Base-by-base conservation (phyloP, 2,797 vertebrate species). In the Sphenopsis melanotis region DNA sequence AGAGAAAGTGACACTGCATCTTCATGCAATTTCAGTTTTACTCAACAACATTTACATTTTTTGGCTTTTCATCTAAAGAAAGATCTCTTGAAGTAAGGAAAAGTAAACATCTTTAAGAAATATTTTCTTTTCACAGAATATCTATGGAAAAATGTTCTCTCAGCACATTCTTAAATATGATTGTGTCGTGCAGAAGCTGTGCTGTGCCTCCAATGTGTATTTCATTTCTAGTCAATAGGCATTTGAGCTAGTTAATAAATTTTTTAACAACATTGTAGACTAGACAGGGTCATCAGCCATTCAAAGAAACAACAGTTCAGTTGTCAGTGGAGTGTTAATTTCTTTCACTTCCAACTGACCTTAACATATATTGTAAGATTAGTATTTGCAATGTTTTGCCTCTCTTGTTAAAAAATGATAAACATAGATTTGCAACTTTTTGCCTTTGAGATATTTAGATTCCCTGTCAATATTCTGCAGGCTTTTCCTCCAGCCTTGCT, bases 231-330 rank as follows among this genome's bases (percentile, higher is more conserved):
- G 97, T 98, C 98, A 97, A 98, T 98, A 97, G 97, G 98, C 97
- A 97, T 97, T 96, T 94, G 94, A 98, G 97, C 96, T 98, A 97
- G 98, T 98, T 98, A 99, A 98, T 98, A 98, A 97, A 98, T 98
- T 98, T 98, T 98, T 98, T 97, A 98, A 99, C 98, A 98, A 96
- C 97, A 94, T 93, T 97, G 97, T 96, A 86, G 96, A 97, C 97
- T 96, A 97, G 97, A 97, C 91, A 96, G 98, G 97, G 98, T 98
- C 98, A 98, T 98, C 98, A 98, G 97, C 97, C 97, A 98, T 98
- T 98, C 98, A 97, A 98, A 98, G 97, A 97, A 98, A 97, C 83
- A 88, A 90, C 91, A 87, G 66, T 89, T 63, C 66, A 18, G 91
- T 94, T 97, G 95, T 97, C 95, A 94, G 95, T 50, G 15, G 50